Percentiles rank a stretch among this genome's conserved stretches.
These are phyloP conservation scores for Casuarius casuarius DNA, from an alignment of 2,113 vertebrate species.

Conservation along the genomic window DNA sequence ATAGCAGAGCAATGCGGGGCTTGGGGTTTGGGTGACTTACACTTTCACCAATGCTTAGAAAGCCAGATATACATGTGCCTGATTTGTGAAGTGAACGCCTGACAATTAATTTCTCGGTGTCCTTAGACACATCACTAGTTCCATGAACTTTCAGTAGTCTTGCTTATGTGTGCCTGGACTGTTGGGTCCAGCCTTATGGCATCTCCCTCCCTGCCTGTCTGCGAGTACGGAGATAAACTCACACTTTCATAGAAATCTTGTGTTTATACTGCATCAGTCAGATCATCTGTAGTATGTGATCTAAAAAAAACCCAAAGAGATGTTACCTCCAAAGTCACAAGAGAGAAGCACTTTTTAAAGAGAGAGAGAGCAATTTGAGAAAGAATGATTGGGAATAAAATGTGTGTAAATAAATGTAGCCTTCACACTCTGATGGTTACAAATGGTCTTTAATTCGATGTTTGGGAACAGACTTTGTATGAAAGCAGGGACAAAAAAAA, in stretches of 20 bases:
- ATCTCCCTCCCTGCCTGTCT: neutral
- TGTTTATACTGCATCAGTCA: neutral
- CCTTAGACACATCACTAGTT: neutral
- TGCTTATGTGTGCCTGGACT: accelerated
- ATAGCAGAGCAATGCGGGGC: neutral
- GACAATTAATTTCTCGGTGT: neutral
- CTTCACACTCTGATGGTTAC: neutral
- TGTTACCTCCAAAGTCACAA: neutral
- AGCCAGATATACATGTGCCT: accelerated
- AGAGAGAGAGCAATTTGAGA: neutral
- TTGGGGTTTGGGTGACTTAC: neutral
- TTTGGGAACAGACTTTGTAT: neutral
- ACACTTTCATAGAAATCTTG: neutral
- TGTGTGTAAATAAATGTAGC: neutral
- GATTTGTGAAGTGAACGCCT: neutral
- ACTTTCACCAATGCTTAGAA: too few relatives aligned
- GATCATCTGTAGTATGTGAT: neutral
- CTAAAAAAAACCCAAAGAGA: neutral
- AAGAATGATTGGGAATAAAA: neutral
- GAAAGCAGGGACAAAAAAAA: neutral
- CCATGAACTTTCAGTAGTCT: neutral
- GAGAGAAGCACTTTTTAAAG: neutral
- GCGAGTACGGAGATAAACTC: neutral
- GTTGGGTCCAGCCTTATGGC: neutral
- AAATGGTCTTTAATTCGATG: neutral